Conservation (phyloP, 1,140 invertebrate genomes). For the Drosophila pandora region DNA sequence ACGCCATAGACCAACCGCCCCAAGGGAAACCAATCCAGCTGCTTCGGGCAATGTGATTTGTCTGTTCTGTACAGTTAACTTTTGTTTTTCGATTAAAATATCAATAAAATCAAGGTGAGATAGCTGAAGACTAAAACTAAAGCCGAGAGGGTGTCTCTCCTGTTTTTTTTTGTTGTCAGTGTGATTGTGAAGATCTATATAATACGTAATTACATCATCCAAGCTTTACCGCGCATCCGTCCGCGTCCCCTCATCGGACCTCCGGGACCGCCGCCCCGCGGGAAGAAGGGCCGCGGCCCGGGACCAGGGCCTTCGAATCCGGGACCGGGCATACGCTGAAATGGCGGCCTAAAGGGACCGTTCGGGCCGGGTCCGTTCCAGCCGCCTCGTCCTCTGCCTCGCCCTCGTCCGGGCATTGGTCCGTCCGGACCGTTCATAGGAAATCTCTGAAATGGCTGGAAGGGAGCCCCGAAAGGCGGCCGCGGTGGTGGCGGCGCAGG, state of each 20-base stretch:
- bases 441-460: slow-evolving; percentile 59
- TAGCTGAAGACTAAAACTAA: slow-evolving; percentile 60
- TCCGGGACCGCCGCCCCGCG: slow-evolving; percentile 45
- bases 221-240: slow-evolving; percentile 79
- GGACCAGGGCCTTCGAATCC: slow-evolving; percentile 59
- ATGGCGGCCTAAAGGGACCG: slow-evolving; percentile 68
- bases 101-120: slow-evolving; percentile 59
- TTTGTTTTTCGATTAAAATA: slow-evolving; percentile 22
- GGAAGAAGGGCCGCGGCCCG: slow-evolving; percentile 52
- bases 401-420: slow-evolving; percentile 47
- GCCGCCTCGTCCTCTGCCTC: slow-evolving; percentile 63
- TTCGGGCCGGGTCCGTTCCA: slow-evolving; percentile 38
- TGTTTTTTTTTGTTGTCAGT: slow-evolving; percentile 14
- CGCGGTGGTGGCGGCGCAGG: slow-evolving; percentile 63
- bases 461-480: slow-evolving; percentile 55
- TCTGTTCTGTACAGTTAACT: slow-evolving; percentile 34
- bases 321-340: slow-evolving; percentile 57
- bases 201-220: slow-evolving; percentile 79
- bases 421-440: slow-evolving; percentile 57
- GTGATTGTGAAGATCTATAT: slow-evolving; percentile 41
- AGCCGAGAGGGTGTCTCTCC: slow-evolving; percentile 6
- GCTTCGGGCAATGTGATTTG: slow-evolving; percentile 16
- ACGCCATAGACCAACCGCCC: slow-evolving; percentile 3
- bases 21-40: slow-evolving; percentile 19
- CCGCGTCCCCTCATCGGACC: slow-evolving; percentile 63